phyloP scores from a whole-genome alignment of 2,888 invertebrate species.

The Trachelus stipa region DNA sequence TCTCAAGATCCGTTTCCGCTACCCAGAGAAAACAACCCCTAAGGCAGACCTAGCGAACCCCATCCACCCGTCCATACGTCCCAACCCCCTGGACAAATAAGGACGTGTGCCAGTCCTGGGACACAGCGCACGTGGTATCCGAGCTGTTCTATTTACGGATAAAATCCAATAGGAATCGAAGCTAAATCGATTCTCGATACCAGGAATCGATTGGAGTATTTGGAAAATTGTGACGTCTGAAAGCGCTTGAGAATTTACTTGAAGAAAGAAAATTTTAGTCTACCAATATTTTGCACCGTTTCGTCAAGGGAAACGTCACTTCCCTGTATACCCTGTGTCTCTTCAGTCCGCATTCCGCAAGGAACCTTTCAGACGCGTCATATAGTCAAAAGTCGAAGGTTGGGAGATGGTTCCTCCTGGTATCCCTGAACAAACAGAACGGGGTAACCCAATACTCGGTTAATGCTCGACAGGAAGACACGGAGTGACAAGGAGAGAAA shows the following conservation, averaged over 20 bases:
- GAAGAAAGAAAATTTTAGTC: not conserved
- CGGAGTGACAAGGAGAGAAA: not conserved
- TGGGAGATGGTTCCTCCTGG: not conserved
- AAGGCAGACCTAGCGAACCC: not conserved
- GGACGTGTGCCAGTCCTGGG: not conserved
- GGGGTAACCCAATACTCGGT: not conserved
- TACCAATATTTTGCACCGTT: not conserved
- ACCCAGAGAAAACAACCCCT: not conserved
- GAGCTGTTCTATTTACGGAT: not conserved
- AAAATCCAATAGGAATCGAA: not conserved
- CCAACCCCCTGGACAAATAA: not conserved
- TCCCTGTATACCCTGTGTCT: not conserved
- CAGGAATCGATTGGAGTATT: not conserved
- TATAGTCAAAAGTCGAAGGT: not conserved
- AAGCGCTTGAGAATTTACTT: not conserved
- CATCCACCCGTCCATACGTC: not conserved
- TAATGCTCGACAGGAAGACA: not conserved
- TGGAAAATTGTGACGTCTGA: not conserved
- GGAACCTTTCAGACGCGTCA: not conserved
- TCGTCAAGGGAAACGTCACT: not conserved
- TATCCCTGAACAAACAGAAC: not conserved
- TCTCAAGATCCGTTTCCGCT: not conserved
- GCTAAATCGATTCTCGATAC: not conserved
- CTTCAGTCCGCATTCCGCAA: not conserved
- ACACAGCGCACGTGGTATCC: not conserved